Conservation (phyloP, 2,888 invertebrate genomes). For the Heliothis peltigera region DNA sequence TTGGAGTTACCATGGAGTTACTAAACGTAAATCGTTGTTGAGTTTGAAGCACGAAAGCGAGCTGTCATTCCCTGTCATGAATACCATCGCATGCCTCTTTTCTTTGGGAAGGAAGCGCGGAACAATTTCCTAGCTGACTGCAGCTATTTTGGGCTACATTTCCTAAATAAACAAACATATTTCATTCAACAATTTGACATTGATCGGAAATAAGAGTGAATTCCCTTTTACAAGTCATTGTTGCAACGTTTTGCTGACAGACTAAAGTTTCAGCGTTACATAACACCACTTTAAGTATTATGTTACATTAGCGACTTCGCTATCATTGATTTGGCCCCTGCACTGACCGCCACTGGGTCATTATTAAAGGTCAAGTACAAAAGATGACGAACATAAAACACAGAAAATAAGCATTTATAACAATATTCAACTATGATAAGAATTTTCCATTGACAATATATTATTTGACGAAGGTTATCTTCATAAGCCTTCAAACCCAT, state of each 20-base stretch:
- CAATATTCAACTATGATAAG: not conserved
- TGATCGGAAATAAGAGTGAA: constrained; percentile 12
- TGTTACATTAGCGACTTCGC: constrained; percentile 48
- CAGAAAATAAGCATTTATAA: constrained; percentile 2
- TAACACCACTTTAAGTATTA: constrained; percentile 35
- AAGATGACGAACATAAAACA: constrained; percentile 22
- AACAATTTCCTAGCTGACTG: no score
- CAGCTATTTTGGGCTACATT: no score
- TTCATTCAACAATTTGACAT: constrained; percentile 11
- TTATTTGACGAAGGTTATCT: not conserved
- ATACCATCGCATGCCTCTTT: no score
- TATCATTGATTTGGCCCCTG: constrained; percentile 54
- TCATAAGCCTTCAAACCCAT: not conserved
- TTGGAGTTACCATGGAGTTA: no score
- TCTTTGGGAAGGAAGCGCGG: no score
- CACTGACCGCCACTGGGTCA: constrained; percentile 35
- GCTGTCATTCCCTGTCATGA: no score
- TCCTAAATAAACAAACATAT: not conserved
- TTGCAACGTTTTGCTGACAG: constrained; percentile 1
- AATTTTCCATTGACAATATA: not conserved
- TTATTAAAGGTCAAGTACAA: constrained; percentile 49
- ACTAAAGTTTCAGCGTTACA: constrained; percentile 17
- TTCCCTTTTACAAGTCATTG: constrained; percentile 9
- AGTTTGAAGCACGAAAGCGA: no score
- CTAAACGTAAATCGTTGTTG: no score